Evolutionary conservation across 1,140 invertebrate genomes (phyloP).

Genomic region (Pogonus chalceus): DNA sequence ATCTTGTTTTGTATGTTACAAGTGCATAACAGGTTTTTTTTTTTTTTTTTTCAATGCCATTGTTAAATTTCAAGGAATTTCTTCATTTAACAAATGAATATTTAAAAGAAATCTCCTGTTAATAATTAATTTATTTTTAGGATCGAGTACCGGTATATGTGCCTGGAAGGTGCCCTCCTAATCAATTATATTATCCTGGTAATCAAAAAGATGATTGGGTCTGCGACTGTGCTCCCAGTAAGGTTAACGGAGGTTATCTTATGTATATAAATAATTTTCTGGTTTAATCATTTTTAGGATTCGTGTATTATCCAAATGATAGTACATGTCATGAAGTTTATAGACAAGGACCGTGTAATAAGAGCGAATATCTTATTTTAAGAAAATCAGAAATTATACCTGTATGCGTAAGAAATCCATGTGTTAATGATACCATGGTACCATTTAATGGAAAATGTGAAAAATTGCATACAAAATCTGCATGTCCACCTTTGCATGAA

Average conservation of each 20-base stretch:
- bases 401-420: constrained; percentile 48
- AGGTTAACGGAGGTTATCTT: constrained; percentile 12
- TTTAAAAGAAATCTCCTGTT: too few relatives aligned
- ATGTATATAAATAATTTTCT: background rate
- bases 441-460: constrained; percentile 41
- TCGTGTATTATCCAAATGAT: constrained; percentile 47
- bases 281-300: constrained; percentile 35
- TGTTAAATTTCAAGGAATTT: too few relatives aligned
- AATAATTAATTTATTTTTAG: constrained; percentile 31
- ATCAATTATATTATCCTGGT: constrained; percentile 53
- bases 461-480: constrained; percentile 32
- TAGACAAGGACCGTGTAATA: constrained; percentile 48
- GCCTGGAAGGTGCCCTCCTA: constrained; percentile 44
- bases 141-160: constrained; percentile 43
- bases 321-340: constrained; percentile 51
- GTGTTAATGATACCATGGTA: constrained; percentile 38
- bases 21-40: too few relatives aligned
- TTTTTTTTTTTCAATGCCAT: too few relatives aligned
- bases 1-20: too few relatives aligned
- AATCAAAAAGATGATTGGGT: constrained; percentile 49
- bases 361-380: constrained; percentile 44
- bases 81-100: too few relatives aligned
- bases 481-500: constrained; percentile 29
- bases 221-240: constrained; percentile 55
- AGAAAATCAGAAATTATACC: constrained; percentile 40